These are phyloP conservation scores for Cololabis saira DNA, from an alignment of 2,113 vertebrate genomes.

Conservation along the genomic window DNA sequence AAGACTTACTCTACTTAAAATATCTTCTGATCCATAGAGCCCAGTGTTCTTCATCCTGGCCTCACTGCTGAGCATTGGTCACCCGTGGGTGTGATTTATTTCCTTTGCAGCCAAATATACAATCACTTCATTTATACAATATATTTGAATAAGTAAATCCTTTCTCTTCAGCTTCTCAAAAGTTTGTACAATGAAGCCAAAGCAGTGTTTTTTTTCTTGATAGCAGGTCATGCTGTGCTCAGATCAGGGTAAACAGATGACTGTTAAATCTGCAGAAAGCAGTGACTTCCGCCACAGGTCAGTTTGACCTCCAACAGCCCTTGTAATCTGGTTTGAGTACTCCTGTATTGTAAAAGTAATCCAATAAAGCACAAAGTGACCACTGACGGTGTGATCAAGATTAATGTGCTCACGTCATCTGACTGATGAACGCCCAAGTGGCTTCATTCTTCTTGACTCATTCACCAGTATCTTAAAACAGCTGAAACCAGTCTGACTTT, in stretches of 20 bases:
- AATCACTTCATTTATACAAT: neutral
- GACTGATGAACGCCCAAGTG: slow-evolving; percentile 46
- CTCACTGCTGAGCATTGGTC: neutral
- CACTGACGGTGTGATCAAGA: slow-evolving; percentile 30
- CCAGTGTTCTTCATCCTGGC: neutral
- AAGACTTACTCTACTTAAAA: neutral
- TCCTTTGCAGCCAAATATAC: neutral
- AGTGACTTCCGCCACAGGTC: slow-evolving; percentile 1
- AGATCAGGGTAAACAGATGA: neutral
- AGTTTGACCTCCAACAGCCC: neutral
- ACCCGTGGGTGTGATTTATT: neutral
- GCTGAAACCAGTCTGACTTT: slow-evolving; percentile 62
- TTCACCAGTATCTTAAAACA: slow-evolving; percentile 47
- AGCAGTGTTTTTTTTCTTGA: neutral
- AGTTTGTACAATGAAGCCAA: neutral
- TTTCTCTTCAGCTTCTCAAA: neutral
- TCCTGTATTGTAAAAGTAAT: slow-evolving; percentile 45
- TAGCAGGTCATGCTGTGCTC: neutral
- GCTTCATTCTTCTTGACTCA: slow-evolving; percentile 27
- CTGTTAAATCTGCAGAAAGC: slow-evolving; percentile 5
- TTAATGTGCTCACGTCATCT: slow-evolving; percentile 37
- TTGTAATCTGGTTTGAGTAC: slow-evolving; percentile 49
- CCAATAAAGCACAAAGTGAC: slow-evolving; percentile 62
- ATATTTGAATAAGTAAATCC: neutral
- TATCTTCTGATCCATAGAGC: neutral